Evolutionary conservation across 2,113 vertebrate genomes (phyloP).

Genomic region (Rutilus rutilus): DNA sequence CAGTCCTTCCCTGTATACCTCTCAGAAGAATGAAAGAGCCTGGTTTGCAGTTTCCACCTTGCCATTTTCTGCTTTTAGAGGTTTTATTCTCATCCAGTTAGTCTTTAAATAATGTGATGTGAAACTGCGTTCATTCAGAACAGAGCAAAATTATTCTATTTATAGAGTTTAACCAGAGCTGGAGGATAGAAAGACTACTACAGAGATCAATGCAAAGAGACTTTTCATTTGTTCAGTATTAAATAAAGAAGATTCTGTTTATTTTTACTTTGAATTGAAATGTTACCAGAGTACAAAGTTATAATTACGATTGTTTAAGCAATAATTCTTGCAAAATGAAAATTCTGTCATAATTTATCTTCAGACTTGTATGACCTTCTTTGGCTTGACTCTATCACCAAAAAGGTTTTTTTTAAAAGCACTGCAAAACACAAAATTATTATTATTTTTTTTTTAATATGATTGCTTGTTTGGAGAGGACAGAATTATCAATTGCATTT

Average conservation of each 20-base stretch:
- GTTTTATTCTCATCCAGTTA: not conserved
- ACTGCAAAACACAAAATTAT: too few relatives aligned
- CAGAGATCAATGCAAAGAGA: too few relatives aligned
- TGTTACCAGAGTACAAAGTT: not conserved
- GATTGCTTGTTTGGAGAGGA: too few relatives aligned
- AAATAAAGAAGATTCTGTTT: not conserved
- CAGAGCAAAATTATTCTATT: not conserved
- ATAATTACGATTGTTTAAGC: not conserved
- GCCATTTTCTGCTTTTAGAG: not conserved
- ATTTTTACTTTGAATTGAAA: not conserved
- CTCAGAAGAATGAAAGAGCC: not conserved
- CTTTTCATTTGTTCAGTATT: not conserved
- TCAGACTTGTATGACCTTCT: not conserved
- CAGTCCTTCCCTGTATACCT: not conserved
- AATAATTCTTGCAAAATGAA: not conserved
- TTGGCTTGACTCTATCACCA: not conserved
- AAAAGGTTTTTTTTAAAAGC: too few relatives aligned
- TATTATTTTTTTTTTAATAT: too few relatives aligned
- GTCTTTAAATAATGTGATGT: slow-evolving; percentile 1
- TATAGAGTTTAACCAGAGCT: not conserved
- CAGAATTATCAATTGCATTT: too few relatives aligned
- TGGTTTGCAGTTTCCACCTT: not conserved
- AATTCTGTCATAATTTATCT: not conserved
- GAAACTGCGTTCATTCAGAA: not conserved
- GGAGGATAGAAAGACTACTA: not conserved